These are phyloP conservation scores for Alectura lathami DNA, from an alignment of 2,113 vertebrate genomes.

Conservation along the genomic window DNA sequence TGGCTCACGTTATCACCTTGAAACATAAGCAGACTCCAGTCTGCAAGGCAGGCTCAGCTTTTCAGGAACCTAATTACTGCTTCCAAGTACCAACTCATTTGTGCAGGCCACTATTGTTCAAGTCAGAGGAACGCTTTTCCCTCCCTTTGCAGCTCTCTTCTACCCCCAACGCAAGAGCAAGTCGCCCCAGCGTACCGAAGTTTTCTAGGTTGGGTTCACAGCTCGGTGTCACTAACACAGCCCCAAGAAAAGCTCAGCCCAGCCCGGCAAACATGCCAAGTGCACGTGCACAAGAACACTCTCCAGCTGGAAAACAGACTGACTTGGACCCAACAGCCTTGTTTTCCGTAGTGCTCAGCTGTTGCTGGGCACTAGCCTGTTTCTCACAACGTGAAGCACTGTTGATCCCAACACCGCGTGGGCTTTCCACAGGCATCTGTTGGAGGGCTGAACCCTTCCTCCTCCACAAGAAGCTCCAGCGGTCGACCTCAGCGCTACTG, in stretches of 20 bases:
- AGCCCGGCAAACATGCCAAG: background rate
- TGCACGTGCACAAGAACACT: background rate
- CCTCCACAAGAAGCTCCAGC: background rate
- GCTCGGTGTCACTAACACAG: background rate
- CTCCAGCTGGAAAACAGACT: background rate
- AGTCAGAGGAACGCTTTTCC: background rate
- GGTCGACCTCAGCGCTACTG: background rate
- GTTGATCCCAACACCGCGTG: background rate
- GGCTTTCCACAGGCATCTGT: background rate
- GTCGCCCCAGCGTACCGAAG: rapidly evolving
- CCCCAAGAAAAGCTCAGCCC: background rate
- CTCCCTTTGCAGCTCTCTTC: background rate
- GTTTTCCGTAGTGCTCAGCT: background rate
- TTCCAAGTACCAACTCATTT: background rate
- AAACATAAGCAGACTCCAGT: background rate
- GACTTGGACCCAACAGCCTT: background rate
- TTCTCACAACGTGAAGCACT: rapidly evolving
- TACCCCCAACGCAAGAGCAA: background rate
- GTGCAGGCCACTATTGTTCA: background rate
- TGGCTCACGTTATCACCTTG: background rate
- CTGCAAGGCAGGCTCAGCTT: background rate
- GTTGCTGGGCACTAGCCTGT: background rate
- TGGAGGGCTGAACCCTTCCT: background rate
- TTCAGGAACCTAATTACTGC: background rate
- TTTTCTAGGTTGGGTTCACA: background rate